These are phyloP conservation scores for Caenorhabditis zanzibari DNA, from an alignment of 2,888 invertebrate genomes.

Conservation along the genomic window DNA sequence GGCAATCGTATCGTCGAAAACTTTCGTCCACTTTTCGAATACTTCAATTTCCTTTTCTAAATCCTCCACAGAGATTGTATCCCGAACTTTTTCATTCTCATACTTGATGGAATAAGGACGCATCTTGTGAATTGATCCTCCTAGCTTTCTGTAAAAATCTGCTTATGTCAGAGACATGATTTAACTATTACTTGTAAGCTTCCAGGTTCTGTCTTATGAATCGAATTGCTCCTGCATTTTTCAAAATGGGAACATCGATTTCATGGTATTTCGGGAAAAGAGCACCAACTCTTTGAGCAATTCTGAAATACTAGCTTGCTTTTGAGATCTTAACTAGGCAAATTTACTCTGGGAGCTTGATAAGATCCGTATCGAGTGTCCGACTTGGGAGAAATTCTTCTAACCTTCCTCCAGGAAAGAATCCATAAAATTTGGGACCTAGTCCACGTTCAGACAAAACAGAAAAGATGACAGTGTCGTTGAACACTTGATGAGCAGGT, in stretches of 20 bases:
- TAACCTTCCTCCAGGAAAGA: conserved; percentile 95
- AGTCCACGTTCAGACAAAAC: conserved; percentile 93
- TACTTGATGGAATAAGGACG: conserved; percentile 29
- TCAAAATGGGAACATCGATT: conserved; percentile 46
- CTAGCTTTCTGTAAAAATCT: conserved; percentile 9
- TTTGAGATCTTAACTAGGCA: too few relatives aligned
- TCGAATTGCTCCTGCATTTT: conserved; percentile 23
- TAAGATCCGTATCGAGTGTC: conserved; percentile 38
- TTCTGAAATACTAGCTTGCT: conserved; percentile 7
- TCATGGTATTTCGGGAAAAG: conserved; percentile 42
- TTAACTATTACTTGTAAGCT: conserved; percentile 9
- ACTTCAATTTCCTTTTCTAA: conserved; percentile 37
- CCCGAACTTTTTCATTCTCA: conserved; percentile 3
- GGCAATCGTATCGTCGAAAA: conserved; percentile 48
- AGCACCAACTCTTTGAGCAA: conserved; percentile 37
- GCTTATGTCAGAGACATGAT: neutral
- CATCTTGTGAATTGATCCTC: conserved; percentile 35
- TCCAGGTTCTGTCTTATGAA: conserved; percentile 39
- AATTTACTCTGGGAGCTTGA: conserved; percentile 36
- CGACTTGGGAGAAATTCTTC: conserved; percentile 91
- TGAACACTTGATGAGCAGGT: conserved; percentile 88
- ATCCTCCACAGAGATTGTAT: conserved; percentile 20
- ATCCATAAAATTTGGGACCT: conserved; percentile 94
- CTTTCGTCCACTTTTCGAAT: conserved; percentile 39
- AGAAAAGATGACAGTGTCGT: conserved; percentile 96